Conservation (phyloP, 1,140 invertebrate genomes). For the Tetranychus cinnabarinus region DNA sequence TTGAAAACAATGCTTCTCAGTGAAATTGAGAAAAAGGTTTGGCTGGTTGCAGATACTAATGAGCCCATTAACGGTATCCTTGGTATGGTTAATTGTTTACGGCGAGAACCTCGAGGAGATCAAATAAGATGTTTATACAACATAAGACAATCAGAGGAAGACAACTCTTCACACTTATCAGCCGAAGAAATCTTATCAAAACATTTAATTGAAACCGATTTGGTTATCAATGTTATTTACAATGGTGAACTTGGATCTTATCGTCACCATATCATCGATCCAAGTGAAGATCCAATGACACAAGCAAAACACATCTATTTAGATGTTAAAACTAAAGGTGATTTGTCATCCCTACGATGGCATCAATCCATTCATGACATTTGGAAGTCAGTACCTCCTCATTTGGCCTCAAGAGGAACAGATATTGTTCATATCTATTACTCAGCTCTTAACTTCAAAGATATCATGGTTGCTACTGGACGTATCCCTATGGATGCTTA, state of each 20-base stretch:
- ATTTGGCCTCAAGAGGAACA: neutral
- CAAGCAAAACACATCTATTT: conserved; percentile 10
- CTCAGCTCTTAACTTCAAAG: conserved; percentile 13
- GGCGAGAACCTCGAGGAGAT: conserved; percentile 50
- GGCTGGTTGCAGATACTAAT: conserved; percentile 35
- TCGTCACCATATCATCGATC: conserved; percentile 38
- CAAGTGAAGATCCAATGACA: neutral
- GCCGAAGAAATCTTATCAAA: neutral
- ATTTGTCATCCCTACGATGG: conserved; percentile 11
- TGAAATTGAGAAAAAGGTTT: conserved; percentile 27
- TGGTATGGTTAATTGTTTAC: conserved; percentile 68
- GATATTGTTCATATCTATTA: conserved; percentile 25
- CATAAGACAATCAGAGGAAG: neutral
- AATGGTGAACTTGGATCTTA: conserved; percentile 34
- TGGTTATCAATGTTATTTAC: conserved; percentile 1
- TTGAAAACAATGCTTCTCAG: conserved; percentile 25
- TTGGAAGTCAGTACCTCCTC: conserved; percentile 32
- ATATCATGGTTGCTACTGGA: conserved; percentile 46
- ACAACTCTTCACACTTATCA: neutral
- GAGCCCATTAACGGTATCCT: conserved; percentile 38
- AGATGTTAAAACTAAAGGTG: conserved; percentile 10
- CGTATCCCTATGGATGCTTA: conserved; percentile 82
- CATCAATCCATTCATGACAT: conserved; percentile 30
- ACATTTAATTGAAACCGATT: conserved; percentile 2
- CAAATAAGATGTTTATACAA: conserved; percentile 31